phyloP scores from a whole-genome alignment of 2,888 invertebrate genomes.

The Conus canariensis region DNA sequence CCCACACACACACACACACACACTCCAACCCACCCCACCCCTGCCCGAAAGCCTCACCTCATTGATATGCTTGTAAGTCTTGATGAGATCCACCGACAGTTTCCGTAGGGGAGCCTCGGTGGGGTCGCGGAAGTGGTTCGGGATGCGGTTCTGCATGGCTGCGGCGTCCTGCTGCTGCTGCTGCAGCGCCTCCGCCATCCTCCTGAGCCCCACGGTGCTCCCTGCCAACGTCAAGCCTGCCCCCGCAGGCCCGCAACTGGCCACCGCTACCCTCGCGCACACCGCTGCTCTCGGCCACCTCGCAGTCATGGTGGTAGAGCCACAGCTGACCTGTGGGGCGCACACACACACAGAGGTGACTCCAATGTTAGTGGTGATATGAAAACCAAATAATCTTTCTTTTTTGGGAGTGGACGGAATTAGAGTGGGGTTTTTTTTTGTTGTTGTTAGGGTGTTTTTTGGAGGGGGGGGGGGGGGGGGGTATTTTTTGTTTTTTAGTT shows the following conservation, averaged over 20 bases:
- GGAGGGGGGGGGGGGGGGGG: no score
- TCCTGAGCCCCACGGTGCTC: constrained; percentile 61
- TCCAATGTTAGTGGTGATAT: no score
- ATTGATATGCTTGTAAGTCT: constrained; percentile 99
- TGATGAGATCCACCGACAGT: constrained; percentile 99
- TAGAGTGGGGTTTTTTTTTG: no score
- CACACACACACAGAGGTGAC: neutral
- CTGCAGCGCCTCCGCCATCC: constrained; percentile 63
- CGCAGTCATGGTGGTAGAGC: constrained; percentile 65
- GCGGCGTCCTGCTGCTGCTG: constrained; percentile 68
- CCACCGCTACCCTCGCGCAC: constrained; percentile 58
- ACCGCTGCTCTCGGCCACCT: constrained; percentile 13
- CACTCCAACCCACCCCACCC: no score
- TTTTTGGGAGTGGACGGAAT: no score
- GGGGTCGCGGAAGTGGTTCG: constrained; percentile 74
- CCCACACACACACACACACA: no score
- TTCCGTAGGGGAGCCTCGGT: constrained; percentile 89
- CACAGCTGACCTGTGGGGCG: constrained; percentile 54
- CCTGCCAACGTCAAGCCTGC: constrained; percentile 33
- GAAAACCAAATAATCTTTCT: no score
- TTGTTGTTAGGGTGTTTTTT: no score
- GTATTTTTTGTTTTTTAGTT: no score
- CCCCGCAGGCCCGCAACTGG: constrained; percentile 27
- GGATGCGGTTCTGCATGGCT: constrained; percentile 73
- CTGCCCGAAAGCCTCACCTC: constrained; percentile 85